Base-by-base conservation (phyloP, 2,113 vertebrate species). In the Euleptes europaea region DNA sequence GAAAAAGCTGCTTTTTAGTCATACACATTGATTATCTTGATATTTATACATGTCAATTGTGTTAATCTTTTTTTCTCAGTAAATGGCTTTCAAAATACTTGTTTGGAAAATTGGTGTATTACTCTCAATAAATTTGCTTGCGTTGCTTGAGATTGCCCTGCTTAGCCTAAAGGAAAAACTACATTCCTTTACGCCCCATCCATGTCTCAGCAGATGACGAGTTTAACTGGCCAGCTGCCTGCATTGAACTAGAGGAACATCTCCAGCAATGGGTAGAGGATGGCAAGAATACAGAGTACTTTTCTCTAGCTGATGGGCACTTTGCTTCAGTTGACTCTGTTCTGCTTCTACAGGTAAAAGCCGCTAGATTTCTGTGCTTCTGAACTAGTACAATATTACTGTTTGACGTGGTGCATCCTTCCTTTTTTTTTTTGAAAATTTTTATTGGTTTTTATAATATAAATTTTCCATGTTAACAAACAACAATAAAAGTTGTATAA, bases 231-330 rank as follows among this genome's bases (percentile, higher is more conserved):
- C 94, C 97, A 0, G 86, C 88, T 0, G 97, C 98, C 33, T 99
- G 98, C 75, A 94, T 98, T 85, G 97, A 99, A 80, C 95, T 99
- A 94, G 98, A 99, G 84, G 95, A 98, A 89, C 96, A 98, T 42
- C 95, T 97, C 86, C 91, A 94, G 21, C 93, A 91, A 92, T 99
- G 98, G 98, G 92, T 92, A 2, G 92, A 88, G 11, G 91, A 94
- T 3, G 94, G 91, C 4, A 92, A 93, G 15, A 79, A 91, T 72
- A 88, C 94, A 1, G 97, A 99, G 83, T 95, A 97, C 80, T 96
- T 97, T 91, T 96, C 96, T 5, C 91, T 99, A 49, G 94, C 95
- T 0, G 94, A 97, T 3, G 96, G 95, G 1, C 98, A 99, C 95
- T 97, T 98, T 35, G 97, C 97, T 1, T 95, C 97, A 0, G 93